These are phyloP conservation scores for Chrysomallon squamiferum DNA, from an alignment of 1,140 invertebrate species.

Conservation along the genomic window DNA sequence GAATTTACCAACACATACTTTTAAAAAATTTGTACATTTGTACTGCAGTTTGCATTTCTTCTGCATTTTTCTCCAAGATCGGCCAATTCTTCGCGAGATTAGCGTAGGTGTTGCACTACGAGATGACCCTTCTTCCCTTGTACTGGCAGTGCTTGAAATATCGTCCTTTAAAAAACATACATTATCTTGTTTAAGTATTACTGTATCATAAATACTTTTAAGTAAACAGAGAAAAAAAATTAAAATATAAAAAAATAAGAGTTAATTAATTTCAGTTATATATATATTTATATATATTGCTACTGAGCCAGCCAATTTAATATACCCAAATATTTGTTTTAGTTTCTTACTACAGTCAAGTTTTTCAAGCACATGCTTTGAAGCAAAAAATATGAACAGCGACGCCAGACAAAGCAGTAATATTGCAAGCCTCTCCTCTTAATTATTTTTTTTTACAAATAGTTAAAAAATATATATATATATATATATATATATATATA, in stretches of 20 bases:
- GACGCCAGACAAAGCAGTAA: too few relatives aligned
- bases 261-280: neutral
- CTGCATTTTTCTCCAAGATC: constrained; percentile 73
- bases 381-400: too few relatives aligned
- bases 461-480: too few relatives aligned
- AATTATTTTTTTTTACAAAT: too few relatives aligned
- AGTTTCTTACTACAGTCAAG: too few relatives aligned
- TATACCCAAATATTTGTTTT: too few relatives aligned
- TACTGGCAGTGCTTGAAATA: constrained; percentile 54
- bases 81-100: constrained; percentile 69
- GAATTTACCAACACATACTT: too few relatives aligned
- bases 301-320: too few relatives aligned
- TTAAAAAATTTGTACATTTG: constrained; percentile 72
- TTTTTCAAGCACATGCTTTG: too few relatives aligned
- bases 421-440: too few relatives aligned
- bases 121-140: constrained; percentile 60
- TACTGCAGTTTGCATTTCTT: constrained; percentile 78
- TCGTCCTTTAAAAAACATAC: constrained; percentile 43
- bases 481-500: too few relatives aligned
- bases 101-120: constrained; percentile 86
- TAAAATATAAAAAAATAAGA: neutral
- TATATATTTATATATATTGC: neutral
- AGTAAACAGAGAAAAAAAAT: neutral
- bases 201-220: neutral
- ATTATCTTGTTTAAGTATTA: neutral